Evolutionary conservation across 1,140 invertebrate genomes (phyloP).

Genomic region (Stratiolaelaps scimitus): DNA sequence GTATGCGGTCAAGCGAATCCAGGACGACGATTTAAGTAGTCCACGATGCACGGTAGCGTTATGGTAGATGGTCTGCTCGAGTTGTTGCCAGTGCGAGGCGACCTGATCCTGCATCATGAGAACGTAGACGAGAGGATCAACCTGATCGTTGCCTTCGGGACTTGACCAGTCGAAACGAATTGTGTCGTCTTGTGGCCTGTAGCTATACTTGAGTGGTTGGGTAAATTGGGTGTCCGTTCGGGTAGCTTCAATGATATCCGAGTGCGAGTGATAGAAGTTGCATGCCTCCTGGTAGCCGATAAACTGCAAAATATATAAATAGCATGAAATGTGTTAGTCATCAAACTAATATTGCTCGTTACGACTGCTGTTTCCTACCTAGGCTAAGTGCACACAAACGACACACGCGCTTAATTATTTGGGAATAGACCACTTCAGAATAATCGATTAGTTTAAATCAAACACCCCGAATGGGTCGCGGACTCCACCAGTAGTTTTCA

Average conservation of each 20-base stretch:
- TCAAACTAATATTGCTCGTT: too few relatives aligned
- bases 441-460: too few relatives aligned
- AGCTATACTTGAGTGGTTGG: constrained; percentile 12
- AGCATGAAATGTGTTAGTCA: too few relatives aligned
- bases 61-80: constrained; percentile 13
- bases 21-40: neutral
- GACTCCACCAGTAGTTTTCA: too few relatives aligned
- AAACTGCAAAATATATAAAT: neutral
- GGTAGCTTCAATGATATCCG: constrained; percentile 12
- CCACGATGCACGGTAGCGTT: neutral
- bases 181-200: neutral
- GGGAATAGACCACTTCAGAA: too few relatives aligned
- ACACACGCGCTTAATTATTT: too few relatives aligned
- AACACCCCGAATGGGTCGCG: too few relatives aligned
- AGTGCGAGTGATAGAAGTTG: constrained; percentile 17
- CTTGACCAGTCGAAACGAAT: neutral
- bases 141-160: constrained; percentile 17
- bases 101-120: neutral
- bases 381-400: too few relatives aligned
- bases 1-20: constrained; percentile 11
- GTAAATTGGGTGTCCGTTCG: constrained; percentile 17
- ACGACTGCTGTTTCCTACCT: too few relatives aligned
- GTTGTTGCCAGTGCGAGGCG: neutral
- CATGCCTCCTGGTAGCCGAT: constrained; percentile 5
- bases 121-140: constrained; percentile 17